A percentile compares a stretch with the other conserved stretches of the same genome.
Conservation (phyloP, 2,113 vertebrate species). For the Corythaeola cristata region DNA sequence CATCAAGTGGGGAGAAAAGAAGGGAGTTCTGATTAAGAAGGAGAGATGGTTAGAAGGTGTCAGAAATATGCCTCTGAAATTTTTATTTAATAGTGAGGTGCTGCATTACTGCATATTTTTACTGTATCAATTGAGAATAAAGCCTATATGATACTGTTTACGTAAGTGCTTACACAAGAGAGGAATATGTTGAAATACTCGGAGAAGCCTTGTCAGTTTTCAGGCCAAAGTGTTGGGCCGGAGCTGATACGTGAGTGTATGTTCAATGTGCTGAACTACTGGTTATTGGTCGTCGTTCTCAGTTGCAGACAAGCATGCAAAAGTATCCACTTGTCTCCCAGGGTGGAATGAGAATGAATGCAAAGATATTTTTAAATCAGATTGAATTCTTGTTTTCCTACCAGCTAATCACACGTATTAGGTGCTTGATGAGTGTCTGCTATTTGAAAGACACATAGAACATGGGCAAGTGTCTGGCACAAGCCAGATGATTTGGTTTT, state of each 20-base stretch:
- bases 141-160: neutral
- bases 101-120: neutral
- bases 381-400: neutral
- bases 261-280: neutral
- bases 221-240: neutral
- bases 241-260: neutral
- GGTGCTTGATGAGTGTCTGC: neutral
- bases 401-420: neutral
- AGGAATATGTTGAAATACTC: neutral
- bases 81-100: neutral
- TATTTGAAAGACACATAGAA: neutral
- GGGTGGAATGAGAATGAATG: neutral
- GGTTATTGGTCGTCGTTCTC: neutral
- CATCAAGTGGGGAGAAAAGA: neutral
- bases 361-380: neutral
- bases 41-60: neutral
- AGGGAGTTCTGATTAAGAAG: neutral
- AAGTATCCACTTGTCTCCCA: neutral
- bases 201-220: neutral
- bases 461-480: neutral
- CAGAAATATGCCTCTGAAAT: neutral
- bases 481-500: constrained; percentile 2
- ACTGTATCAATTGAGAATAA: neutral
- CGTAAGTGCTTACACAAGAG: neutral
- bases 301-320: neutral